Conservation (phyloP, 2,888 invertebrate species). For the Cryptocheilus praepositus region DNA sequence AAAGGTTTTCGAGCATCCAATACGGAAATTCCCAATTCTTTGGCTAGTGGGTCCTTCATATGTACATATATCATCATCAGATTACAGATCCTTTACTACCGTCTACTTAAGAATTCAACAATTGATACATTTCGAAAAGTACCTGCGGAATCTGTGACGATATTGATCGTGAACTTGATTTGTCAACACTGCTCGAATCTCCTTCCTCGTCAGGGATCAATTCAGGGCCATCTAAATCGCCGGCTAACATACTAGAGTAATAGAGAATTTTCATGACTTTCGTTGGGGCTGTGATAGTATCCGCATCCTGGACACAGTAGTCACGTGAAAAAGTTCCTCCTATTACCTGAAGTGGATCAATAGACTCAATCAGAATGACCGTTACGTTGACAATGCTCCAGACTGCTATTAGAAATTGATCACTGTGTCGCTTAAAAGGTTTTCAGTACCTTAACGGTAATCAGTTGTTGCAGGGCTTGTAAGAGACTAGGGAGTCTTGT, state of each 20-base stretch:
- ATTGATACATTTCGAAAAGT: not conserved
- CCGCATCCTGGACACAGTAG: constrained; percentile 89
- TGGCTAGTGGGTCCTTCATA: constrained; percentile 78
- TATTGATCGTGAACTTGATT: constrained; percentile 44
- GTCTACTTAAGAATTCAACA: not conserved
- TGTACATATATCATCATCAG: not conserved
- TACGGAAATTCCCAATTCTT: constrained; percentile 85
- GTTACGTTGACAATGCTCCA: no score
- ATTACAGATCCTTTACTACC: not conserved
- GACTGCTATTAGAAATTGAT: no score
- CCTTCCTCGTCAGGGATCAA: constrained; percentile 78
- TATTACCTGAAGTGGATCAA: constrained; percentile 77
- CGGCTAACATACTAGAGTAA: constrained; percentile 92
- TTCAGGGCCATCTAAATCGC: constrained; percentile 83
- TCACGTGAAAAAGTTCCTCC: constrained; percentile 84
- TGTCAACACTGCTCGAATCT: constrained; percentile 65
- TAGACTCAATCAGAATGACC: no score
- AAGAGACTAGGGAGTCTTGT: constrained; percentile 80
- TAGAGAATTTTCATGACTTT: constrained; percentile 93
- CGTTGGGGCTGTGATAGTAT: constrained; percentile 88
- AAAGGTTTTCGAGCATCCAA: constrained; percentile 89
- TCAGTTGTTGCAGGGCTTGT: constrained; percentile 90
- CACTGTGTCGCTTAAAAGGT: not conserved
- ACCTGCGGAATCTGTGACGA: constrained; percentile 57
- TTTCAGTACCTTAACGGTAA: constrained; percentile 81